phyloP scores from a whole-genome alignment of 2,797 vertebrate species.

The Characodon lateralis region DNA sequence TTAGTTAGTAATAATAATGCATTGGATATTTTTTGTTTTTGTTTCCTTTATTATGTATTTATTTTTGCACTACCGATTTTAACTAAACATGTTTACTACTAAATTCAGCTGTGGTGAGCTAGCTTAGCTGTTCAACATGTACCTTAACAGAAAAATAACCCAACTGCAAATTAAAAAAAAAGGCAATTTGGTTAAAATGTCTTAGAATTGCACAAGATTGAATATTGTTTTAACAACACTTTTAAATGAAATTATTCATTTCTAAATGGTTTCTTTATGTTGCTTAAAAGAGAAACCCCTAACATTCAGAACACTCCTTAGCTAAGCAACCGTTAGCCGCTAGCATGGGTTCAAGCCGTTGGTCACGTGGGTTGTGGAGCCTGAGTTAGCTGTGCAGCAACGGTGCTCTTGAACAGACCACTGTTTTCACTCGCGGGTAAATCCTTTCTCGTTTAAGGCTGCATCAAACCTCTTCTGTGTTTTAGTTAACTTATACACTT shows the following conservation, averaged over 20 bases:
- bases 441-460: neutral
- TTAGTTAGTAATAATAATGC: neutral
- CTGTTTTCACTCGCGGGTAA: constrained; percentile 20
- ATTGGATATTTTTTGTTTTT: neutral
- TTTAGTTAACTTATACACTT: neutral
- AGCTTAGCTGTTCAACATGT: constrained; percentile 1
- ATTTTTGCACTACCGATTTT: neutral
- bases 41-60: neutral
- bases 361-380: neutral
- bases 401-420: constrained; percentile 48
- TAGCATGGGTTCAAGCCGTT: constrained; percentile 17
- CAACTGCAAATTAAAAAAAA: neutral
- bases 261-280: neutral
- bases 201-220: neutral
- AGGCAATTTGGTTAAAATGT: neutral
- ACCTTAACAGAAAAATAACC: neutral
- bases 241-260: neutral
- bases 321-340: constrained; percentile 12
- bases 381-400: neutral
- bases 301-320: neutral
- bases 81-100: neutral
- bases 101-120: neutral
- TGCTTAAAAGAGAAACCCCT: neutral
- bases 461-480: neutral
- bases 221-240: neutral